Conservation (phyloP, 2,113 vertebrate species). For the Gymnocephalus cernua region DNA sequence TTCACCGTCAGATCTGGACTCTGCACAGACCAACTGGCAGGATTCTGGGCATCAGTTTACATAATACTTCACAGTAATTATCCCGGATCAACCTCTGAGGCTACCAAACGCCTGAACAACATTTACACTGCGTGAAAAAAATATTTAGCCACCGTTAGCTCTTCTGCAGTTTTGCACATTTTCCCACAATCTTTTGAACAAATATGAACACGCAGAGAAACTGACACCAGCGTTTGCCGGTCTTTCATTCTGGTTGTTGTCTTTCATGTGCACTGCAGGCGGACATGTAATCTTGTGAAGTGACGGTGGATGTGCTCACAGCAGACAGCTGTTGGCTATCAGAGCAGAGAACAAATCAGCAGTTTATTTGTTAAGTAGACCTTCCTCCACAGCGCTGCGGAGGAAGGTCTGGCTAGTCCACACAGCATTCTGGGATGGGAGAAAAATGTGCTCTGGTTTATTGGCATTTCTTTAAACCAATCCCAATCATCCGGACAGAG, state of each 20-base stretch:
- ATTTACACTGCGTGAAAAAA: not conserved
- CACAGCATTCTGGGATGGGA: no score
- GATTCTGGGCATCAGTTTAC: not conserved
- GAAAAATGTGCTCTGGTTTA: no score
- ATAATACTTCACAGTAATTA: not conserved
- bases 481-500: no score
- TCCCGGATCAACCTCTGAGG: constrained; percentile 1
- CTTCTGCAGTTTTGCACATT: not conserved
- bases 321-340: no score
- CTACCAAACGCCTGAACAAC: constrained; percentile 2
- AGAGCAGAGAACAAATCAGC: no score
- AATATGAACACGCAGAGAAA: not conserved
- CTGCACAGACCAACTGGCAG: not conserved
- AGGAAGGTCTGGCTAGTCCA: no score
- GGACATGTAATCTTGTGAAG: not conserved
- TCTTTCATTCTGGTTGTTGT: no score
- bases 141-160: no score
- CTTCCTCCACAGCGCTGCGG: no score
- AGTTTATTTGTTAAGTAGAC: no score
- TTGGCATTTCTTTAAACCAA: no score
- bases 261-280: not conserved
- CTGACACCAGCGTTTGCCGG: not conserved
- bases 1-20: constrained; percentile 28
- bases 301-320: not conserved
- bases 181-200: constrained; percentile 1